These are phyloP conservation scores for Astreopora myriophthalma DNA, from an alignment of 64 coral and sea anemone species.

Conservation along the genomic window DNA sequence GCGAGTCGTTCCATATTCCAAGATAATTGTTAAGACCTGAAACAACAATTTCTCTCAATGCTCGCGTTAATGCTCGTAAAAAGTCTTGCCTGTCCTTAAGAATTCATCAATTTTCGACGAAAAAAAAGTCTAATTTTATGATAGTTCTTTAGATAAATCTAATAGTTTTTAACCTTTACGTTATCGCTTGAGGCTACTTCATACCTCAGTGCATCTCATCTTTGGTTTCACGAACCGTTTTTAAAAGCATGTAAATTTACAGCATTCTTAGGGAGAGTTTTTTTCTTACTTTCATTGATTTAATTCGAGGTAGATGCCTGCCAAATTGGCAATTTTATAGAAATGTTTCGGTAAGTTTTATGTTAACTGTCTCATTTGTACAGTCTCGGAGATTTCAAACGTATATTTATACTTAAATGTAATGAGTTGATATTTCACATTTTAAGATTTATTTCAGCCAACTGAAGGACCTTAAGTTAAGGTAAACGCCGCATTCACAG, in stretches of 20 bases:
- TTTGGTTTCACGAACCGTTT: not conserved
- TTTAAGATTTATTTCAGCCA: not conserved
- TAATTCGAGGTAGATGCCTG: not conserved
- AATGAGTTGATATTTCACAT: not conserved
- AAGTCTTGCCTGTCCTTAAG: not conserved
- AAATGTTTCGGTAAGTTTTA: not conserved
- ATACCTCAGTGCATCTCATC: not conserved
- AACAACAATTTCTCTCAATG: too few species aligned
- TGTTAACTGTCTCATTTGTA: not conserved
- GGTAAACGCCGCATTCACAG: not conserved
- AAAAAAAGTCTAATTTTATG: not conserved
- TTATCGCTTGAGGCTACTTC: too few species aligned
- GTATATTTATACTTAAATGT: not conserved
- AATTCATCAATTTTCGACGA: too few species aligned
- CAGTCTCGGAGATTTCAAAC: not conserved
- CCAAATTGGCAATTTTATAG: conserved; percentile 39
- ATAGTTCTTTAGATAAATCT: not conserved
- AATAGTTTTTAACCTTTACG: not conserved
- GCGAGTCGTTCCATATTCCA: too few species aligned
- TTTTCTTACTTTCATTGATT: too few species aligned
- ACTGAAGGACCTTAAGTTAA: not conserved
- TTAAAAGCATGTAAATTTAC: not conserved
- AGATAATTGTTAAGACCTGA: too few species aligned
- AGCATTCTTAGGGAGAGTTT: not conserved
- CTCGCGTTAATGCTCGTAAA: not conserved